Evolutionary conservation across 2,113 vertebrate species (phyloP), one percentile per base, ranked within the genome.

Genomic region (Opisthocomus hoazin): DNA sequence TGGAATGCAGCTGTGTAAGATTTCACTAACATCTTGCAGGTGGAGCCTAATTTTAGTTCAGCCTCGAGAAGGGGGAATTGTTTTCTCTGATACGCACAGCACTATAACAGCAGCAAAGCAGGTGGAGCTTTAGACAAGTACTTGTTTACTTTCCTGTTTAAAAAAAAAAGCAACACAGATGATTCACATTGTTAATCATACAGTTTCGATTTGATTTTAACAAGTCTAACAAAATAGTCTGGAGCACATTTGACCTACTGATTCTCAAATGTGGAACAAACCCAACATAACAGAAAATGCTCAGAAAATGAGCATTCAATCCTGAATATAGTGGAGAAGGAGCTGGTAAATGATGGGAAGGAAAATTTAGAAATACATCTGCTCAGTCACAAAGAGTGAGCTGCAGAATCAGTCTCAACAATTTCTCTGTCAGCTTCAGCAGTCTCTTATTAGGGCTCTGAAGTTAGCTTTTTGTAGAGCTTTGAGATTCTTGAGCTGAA

Each of bases 21-120:
- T 97, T 97, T 97, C 97, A 98, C 98, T 98, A 98, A 98, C 98
- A 97, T 98, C 97, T 98, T 98, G 98, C 98, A 98, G 98, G 98
- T 98, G 98, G 98, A 97, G 97, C 97, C 98, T 98, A 98, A 98
- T 98, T 98, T 98, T 98, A 98, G 98, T 98, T 98, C 97, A 97
- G 96, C 91, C 94, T 98, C 96, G 95, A 98, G 97, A 96, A 98
- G 96, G 48, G 89, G 91, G 97, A 98, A 98, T 98, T 98, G 97
- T 98, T 97, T 97, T 96, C 97, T 83, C 41, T 83, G 88, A 97
- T 89, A 94, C 32, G 43, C 95, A 70, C 70, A 93, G 95, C 93
- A 90, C 95, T 90, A 84, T 81, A 84, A 96, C 96, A 97, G 96
- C 97, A 97, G 96, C 93, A 94, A 96, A 96, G 95, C 97, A 98